A percentile compares a stretch with the other conserved stretches of the same genome.
phyloP scores from a whole-genome alignment of 2,888 invertebrate genomes.

The Calephelis perditalis region DNA sequence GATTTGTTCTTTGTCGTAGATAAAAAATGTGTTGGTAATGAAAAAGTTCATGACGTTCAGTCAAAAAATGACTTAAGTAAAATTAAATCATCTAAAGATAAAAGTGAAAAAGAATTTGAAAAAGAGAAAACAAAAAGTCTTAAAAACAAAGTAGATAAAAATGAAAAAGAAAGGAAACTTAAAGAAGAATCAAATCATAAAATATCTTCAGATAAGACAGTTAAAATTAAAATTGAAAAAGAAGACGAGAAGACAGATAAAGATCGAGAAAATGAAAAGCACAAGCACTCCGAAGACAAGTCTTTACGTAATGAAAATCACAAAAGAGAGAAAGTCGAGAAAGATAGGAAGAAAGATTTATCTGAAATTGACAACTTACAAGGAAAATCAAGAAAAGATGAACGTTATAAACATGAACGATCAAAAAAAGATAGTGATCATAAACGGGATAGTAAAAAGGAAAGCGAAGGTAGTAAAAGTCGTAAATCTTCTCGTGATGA shows the following conservation, averaged over 20 bases:
- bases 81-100: slow-evolving; percentile 50
- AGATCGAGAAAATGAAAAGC: slow-evolving; percentile 51
- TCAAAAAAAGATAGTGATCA: slow-evolving; percentile 57
- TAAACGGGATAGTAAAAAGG: slow-evolving; percentile 67
- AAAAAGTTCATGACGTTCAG: slow-evolving; percentile 60
- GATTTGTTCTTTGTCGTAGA: slow-evolving; percentile 38
- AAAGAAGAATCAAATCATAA: slow-evolving; percentile 45
- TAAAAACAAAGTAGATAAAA: slow-evolving; percentile 47
- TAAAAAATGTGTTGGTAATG: slow-evolving; percentile 47
- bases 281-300: slow-evolving; percentile 55
- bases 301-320: slow-evolving; percentile 68
- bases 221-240: slow-evolving; percentile 44
- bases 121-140: slow-evolving; percentile 51
- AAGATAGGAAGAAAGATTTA: slow-evolving; percentile 56
- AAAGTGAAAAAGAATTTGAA: slow-evolving; percentile 58
- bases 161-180: slow-evolving; percentile 49
- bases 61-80: slow-evolving; percentile 62
- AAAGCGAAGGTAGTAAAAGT: slow-evolving; percentile 51
- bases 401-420: slow-evolving; percentile 68
- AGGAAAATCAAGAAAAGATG: slow-evolving; percentile 58
- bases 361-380: slow-evolving; percentile 41
- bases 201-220: slow-evolving; percentile 39
- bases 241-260: slow-evolving; percentile 48
- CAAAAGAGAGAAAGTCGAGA: slow-evolving; percentile 63
- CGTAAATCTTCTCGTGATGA: slow-evolving; percentile 69